These are phyloP conservation scores for Chrysina gloriosa DNA, from an alignment of 2,888 invertebrate genomes.

Conservation along the genomic window DNA sequence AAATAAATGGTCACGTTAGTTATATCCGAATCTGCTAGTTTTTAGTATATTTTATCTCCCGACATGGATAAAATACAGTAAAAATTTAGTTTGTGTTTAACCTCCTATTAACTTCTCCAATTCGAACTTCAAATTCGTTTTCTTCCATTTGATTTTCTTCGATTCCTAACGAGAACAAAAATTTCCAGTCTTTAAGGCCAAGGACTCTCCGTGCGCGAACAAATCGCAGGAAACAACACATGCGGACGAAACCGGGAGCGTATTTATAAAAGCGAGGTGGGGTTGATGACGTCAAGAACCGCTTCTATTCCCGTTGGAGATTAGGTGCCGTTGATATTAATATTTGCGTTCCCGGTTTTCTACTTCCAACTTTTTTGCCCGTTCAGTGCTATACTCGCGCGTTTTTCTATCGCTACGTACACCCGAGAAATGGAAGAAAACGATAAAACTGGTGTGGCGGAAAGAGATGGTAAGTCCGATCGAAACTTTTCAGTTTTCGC, in stretches of 20 bases:
- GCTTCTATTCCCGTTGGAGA: conserved; percentile 33
- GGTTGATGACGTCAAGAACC: conserved; percentile 39
- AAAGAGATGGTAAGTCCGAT: conserved; percentile 29
- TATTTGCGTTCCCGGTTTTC: conserved; percentile 24
- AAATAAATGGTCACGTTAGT: too few relatives aligned
- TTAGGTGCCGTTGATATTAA: conserved; percentile 35
- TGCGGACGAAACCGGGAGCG: conserved; percentile 16
- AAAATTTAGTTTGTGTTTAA: too few relatives aligned
- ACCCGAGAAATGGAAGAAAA: background rate
- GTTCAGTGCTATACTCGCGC: conserved; percentile 12
- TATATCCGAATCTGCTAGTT: too few relatives aligned
- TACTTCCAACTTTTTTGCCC: conserved; percentile 14
- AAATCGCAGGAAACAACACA: background rate
- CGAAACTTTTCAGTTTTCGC: background rate
- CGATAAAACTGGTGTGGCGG: background rate
- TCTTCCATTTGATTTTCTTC: background rate
- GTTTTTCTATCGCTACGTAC: background rate
- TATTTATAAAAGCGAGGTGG: conserved; percentile 41
- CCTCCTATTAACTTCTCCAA: background rate
- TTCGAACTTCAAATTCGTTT: background rate
- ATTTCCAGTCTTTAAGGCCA: conserved; percentile 19
- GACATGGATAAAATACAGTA: too few relatives aligned
- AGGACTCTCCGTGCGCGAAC: conserved; percentile 10
- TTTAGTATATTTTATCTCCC: too few relatives aligned
- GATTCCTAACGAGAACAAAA: background rate